Evolutionary conservation across 2,113 vertebrate genomes (phyloP), one percentile per base, ranked within the genome.

Genomic region (Vireo altiloquus): DNA sequence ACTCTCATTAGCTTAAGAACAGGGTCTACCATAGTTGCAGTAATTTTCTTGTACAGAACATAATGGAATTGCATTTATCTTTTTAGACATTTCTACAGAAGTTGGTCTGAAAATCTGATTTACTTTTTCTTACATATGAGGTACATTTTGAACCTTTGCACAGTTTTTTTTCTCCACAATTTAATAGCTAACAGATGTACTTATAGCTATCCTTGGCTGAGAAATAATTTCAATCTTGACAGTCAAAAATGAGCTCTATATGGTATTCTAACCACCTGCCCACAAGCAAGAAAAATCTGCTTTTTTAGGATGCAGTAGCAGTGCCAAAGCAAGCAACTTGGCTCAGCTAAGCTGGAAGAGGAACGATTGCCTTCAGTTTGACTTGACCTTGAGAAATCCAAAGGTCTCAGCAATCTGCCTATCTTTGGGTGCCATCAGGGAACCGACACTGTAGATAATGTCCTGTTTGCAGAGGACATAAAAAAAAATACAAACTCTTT

Each of bases 101-200:
- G 57, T 64, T 75, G 27, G 7, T 80, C 65, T 76, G 42, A 64
- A 95, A 74, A 74, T 72, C 52, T 75, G 37, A 20, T 47, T 60
- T 70, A 69, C 40, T 90, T 82, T 90, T 81, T 54, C 9, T 78
- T 83, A 86, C 31, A 53, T 76, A 25, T 49, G 68, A 96, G 53
- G 35, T 92, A 83, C 49, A 90, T 95, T 91, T 70, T 84, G 68
- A 90, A 94, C 42, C n/a, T 90, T 54, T 71, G 30, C 54, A 91
- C 92, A 72, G 40, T 80, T 90, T 53, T 96, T 65, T 96, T 86
- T 66, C 92, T 95, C n/a, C 82, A 93, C 83, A 90, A 96, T 96
- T 97, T 97, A 97, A 97, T 97, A 97, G 95, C 97, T 97, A 98
- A 97, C 95, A 97, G 94, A 97, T 95, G 97, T 95, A 96, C 81